phyloP scores from a whole-genome alignment of 2,113 vertebrate genomes.

The Thamnaconus septentrionalis region DNA sequence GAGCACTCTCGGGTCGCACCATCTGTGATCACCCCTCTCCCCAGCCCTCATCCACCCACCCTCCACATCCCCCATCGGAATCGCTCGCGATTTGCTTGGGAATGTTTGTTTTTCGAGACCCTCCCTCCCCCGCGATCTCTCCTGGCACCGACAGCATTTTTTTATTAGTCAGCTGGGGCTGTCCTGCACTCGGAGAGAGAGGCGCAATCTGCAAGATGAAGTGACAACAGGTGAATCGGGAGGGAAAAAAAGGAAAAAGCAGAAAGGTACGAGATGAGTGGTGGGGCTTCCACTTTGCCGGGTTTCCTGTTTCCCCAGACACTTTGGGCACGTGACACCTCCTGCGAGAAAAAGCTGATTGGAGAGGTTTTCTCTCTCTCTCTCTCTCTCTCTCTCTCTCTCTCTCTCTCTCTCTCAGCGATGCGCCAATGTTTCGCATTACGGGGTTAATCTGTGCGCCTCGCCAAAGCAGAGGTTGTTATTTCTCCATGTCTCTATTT shows the following conservation, averaged over 20 bases:
- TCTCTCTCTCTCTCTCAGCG: not conserved
- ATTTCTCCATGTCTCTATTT: slow-evolving; percentile 7
- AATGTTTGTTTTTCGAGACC: slow-evolving; percentile 55
- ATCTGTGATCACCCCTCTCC: slow-evolving; percentile 63
- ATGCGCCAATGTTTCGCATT: not conserved
- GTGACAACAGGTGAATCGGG: slow-evolving; percentile 25
- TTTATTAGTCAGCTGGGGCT: slow-evolving; percentile 60
- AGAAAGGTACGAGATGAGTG: slow-evolving; percentile 7
- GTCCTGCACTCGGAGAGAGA: slow-evolving; percentile 41
- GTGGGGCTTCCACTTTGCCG: slow-evolving; percentile 4
- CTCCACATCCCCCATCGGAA: slow-evolving; percentile 31
- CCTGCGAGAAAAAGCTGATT: not conserved
- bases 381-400: too few species aligned
- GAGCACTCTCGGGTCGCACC: slow-evolving; percentile 44
- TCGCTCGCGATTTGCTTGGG: slow-evolving; percentile 57
- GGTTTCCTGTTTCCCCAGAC: slow-evolving; percentile 1
- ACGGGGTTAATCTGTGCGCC: not conserved
- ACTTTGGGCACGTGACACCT: slow-evolving; percentile 19
- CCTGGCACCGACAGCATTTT: slow-evolving; percentile 45
- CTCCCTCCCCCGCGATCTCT: slow-evolving; percentile 7
- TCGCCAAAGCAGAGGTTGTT: not conserved
- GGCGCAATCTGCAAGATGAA: slow-evolving; percentile 48
- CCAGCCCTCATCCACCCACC: too few species aligned
- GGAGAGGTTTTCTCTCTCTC: not conserved
- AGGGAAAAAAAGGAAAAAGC: slow-evolving; percentile 23